Percentiles rank a stretch among this genome's conserved stretches.
These are phyloP conservation scores for Agelastica alni DNA, from an alignment of 2,888 invertebrate species.

Conservation along the genomic window DNA sequence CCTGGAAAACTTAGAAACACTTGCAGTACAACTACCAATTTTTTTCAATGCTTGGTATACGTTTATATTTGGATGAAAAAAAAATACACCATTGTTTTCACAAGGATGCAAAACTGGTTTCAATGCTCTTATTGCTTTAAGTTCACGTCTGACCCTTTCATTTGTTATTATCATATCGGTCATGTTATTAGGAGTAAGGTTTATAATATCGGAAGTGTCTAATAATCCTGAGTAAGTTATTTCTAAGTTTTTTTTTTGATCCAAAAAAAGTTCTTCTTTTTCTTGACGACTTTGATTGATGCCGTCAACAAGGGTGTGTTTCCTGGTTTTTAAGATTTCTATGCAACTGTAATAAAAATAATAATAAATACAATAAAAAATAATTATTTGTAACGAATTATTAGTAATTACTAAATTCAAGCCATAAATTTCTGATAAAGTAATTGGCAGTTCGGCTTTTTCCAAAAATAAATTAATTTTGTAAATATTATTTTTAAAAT, in stretches of 20 bases:
- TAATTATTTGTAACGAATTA: no score
- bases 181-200: conserved; percentile 65
- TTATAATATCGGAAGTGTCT: conserved; percentile 70
- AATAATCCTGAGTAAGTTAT: conserved; percentile 69
- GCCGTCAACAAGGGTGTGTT: no score
- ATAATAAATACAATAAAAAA: conserved; percentile 1
- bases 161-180: conserved; percentile 60
- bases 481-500: no score
- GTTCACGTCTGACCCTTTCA: conserved; percentile 59
- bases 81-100: conserved; percentile 64
- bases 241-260: conserved; percentile 76
- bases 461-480: no score
- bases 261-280: conserved; percentile 71
- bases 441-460: no score
- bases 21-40: conserved; percentile 60
- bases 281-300: conserved; percentile 73
- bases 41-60: conserved; percentile 59
- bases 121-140: conserved; percentile 52
- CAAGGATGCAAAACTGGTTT: conserved; percentile 54
- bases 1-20: conserved; percentile 32
- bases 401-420: no score
- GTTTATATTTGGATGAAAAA: conserved; percentile 60
- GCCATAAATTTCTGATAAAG: no score
- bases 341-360: conserved; percentile 66
- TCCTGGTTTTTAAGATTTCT: conserved; percentile 77